phyloP scores from a whole-genome alignment of 2,888 invertebrate genomes.

The Girardia tigrina region DNA sequence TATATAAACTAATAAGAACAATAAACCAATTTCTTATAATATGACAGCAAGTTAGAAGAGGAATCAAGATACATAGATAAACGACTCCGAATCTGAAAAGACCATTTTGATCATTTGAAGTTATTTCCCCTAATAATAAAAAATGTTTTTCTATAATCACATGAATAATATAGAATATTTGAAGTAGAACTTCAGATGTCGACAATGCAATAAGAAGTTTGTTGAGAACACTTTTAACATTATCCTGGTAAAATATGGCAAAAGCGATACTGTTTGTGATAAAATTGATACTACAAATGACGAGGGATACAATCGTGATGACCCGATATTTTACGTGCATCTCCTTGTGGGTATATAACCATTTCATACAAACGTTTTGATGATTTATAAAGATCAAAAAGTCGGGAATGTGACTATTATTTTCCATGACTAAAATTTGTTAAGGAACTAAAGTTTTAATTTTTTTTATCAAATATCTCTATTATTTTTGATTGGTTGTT shows the following conservation, averaged over 20 bases:
- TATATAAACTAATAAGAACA: not conserved
- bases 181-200: not conserved
- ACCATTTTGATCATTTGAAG: not conserved
- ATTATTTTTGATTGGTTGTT: no score
- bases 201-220: not conserved
- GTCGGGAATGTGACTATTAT: not conserved
- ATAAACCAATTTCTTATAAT: not conserved
- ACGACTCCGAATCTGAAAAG: not conserved
- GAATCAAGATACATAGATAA: not conserved
- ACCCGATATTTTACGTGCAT: not conserved
- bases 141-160: conserved; percentile 3
- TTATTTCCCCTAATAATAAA: not conserved
- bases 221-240: not conserved
- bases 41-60: not conserved
- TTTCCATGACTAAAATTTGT: not conserved
- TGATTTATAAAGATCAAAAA: not conserved
- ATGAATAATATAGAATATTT: not conserved
- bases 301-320: not conserved
- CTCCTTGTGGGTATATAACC: not conserved
- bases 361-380: not conserved
- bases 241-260: not conserved
- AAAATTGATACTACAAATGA: not conserved
- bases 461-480: no score
- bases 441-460: no score
- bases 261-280: not conserved